phyloP scores from a whole-genome alignment of 2,797 vertebrate genomes.

The Mastacembelus armatus region DNA sequence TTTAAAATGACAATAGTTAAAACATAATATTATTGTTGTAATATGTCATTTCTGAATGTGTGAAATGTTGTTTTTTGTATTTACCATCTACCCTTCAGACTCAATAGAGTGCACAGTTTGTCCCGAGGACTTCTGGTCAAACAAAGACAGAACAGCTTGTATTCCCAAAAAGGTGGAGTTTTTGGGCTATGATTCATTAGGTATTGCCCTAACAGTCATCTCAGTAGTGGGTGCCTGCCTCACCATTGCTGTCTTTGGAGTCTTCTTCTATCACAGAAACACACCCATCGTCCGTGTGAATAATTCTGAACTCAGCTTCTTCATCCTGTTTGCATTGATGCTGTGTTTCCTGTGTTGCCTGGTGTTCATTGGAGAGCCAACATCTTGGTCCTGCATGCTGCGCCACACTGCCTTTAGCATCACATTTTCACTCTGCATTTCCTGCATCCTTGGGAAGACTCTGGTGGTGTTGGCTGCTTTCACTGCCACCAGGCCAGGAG shows the following conservation, averaged over 20 bases:
- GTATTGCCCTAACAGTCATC: constrained; percentile 73
- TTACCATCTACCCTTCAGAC: constrained; percentile 54
- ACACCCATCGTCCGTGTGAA: constrained; percentile 81
- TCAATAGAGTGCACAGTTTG: constrained; percentile 80
- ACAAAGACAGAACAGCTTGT: constrained; percentile 73
- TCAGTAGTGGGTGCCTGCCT: constrained; percentile 75
- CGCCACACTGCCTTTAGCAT: constrained; percentile 83
- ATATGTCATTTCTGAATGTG: not conserved
- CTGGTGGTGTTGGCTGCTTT: constrained; percentile 83
- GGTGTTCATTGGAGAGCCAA: constrained; percentile 83
- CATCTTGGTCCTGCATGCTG: constrained; percentile 83
- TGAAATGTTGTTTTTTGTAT: not conserved
- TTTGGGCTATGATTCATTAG: constrained; percentile 77
- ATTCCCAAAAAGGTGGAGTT: constrained; percentile 81
- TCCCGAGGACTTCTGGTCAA: constrained; percentile 80
- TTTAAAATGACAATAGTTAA: not conserved
- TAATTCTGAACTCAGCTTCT: constrained; percentile 85
- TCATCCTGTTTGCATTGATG: constrained; percentile 76
- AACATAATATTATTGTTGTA: not conserved
- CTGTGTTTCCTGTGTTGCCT: constrained; percentile 81
- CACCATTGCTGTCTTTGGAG: constrained; percentile 66
- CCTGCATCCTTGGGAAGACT: constrained; percentile 84
- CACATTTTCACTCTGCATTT: constrained; percentile 83
- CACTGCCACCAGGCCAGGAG: constrained; percentile 79
- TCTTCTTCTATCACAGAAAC: constrained; percentile 77